Percentiles rank a stretch among this genome's conserved stretches.
Evolutionary conservation across 2,797 vertebrate species (phyloP).

Genomic region (Uromys caudimaculatus): DNA sequence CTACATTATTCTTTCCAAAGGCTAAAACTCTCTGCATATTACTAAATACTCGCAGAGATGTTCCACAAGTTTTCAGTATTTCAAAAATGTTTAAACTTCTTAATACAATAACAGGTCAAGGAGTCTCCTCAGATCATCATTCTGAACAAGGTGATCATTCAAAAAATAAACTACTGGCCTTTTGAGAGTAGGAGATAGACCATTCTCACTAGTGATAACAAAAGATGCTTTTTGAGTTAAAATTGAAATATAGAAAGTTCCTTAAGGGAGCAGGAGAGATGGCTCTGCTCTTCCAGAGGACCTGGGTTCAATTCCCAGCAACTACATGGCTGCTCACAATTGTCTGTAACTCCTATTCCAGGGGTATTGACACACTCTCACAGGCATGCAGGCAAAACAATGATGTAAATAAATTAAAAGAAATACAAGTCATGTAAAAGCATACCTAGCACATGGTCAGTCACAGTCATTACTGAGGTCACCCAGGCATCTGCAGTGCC

Average conservation of each 20-base stretch:
- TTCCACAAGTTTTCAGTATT: conserved; percentile 36
- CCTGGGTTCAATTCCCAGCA: not conserved
- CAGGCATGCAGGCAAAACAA: not conserved
- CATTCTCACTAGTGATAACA: conserved; percentile 34
- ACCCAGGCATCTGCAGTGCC: not conserved
- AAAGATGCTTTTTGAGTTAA: not conserved
- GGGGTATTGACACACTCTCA: not conserved
- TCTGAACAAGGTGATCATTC: conserved; percentile 36
- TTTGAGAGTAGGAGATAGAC: not conserved
- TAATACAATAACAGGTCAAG: not conserved
- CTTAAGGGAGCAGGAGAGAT: not conserved
- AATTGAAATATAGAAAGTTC: conserved; percentile 46
- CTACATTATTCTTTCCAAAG: conserved; percentile 22
- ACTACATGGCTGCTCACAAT: not conserved
- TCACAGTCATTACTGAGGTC: not conserved
- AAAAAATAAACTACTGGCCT: conserved; percentile 9
- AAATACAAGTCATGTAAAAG: conserved; percentile 37
- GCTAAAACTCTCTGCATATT: not conserved
- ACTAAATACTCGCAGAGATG: not conserved
- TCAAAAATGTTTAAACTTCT: conserved; percentile 37
- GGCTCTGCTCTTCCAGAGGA: not conserved
- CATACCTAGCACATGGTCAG: not conserved
- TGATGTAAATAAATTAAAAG: not conserved
- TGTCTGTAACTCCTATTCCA: not conserved
- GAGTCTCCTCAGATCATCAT: not conserved